A percentile compares a stretch with the other conserved stretches of the same genome.
Evolutionary conservation across 2,888 invertebrate species (phyloP).

Genomic region (Hesperia comma): DNA sequence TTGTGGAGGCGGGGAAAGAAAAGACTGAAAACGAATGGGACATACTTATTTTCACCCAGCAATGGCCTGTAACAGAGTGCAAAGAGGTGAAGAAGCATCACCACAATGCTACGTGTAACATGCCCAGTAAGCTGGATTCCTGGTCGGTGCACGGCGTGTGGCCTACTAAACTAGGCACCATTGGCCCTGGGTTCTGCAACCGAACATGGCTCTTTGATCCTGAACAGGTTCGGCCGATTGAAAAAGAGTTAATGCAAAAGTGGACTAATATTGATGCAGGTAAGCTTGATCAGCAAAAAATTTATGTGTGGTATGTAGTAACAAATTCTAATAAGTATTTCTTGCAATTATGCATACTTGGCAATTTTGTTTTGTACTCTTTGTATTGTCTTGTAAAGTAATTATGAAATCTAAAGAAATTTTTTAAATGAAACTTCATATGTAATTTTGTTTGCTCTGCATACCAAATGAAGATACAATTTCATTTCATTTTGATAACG

Average conservation of each 20-base stretch:
- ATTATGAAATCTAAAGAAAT: too few species aligned
- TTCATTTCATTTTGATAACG: neutral
- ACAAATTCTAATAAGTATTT: too few species aligned
- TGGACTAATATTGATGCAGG: slow-evolving; percentile 90
- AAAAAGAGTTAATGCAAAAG: slow-evolving; percentile 79
- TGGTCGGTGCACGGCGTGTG: slow-evolving; percentile 94
- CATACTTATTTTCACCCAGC: slow-evolving; percentile 90
- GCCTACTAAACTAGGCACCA: slow-evolving; percentile 88
- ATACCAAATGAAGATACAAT: too few species aligned
- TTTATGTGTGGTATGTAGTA: too few species aligned
- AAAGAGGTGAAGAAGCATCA: slow-evolving; percentile 87
- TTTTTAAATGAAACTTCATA: too few species aligned
- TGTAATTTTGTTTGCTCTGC: too few species aligned
- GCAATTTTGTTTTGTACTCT: too few species aligned
- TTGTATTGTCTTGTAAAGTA: too few species aligned
- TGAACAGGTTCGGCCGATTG: slow-evolving; percentile 83
- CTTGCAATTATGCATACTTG: too few species aligned
- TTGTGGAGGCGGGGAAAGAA: slow-evolving; percentile 40
- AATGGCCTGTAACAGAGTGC: slow-evolving; percentile 89
- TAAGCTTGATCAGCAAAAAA: slow-evolving; percentile 44
- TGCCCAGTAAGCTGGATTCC: slow-evolving; percentile 84
- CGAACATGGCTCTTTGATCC: slow-evolving; percentile 86
- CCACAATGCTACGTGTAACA: slow-evolving; percentile 83
- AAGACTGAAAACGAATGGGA: slow-evolving; percentile 85
- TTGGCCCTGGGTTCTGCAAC: slow-evolving; percentile 90